A percentile compares a stretch with the other conserved stretches of the same genome.
Conservation (phyloP, 2,888 invertebrate species). For the Hololepta plana region DNA sequence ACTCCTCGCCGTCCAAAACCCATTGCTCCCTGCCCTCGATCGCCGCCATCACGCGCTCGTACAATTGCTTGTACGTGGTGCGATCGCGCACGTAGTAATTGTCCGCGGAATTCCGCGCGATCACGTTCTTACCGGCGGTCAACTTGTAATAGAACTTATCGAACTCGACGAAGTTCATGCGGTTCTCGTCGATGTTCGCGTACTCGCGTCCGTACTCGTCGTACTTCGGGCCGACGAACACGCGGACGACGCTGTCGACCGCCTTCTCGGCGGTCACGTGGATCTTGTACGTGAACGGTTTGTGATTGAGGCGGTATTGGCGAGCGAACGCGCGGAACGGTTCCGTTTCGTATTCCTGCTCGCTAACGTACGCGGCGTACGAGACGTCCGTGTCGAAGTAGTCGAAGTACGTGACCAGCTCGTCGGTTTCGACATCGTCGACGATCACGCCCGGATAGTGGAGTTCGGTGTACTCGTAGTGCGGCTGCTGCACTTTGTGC, state of each 20-base stretch:
- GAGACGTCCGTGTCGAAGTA: slow-evolving; percentile 49
- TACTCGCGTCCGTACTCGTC: slow-evolving; percentile 35
- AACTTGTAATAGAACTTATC: slow-evolving; percentile 42
- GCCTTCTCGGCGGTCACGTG: slow-evolving; percentile 39
- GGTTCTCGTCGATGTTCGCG: slow-evolving; percentile 34
- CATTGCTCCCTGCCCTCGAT: slow-evolving; percentile 32
- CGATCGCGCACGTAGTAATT: slow-evolving; percentile 45
- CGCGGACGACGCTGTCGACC: slow-evolving; percentile 38
- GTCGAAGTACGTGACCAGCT: slow-evolving; percentile 51
- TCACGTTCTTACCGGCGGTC: slow-evolving; percentile 41
- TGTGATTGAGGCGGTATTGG: slow-evolving; percentile 53
- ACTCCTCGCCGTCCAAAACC: slow-evolving; percentile 34
- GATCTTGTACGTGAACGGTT: slow-evolving; percentile 42
- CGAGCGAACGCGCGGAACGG: slow-evolving; percentile 34
- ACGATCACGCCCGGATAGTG: slow-evolving; percentile 40
- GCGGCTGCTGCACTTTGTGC: slow-evolving; percentile 37
- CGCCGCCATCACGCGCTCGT: slow-evolving; percentile 40
- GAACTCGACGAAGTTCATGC: slow-evolving; percentile 39
- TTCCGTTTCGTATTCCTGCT: slow-evolving; percentile 29
- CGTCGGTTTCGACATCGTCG: slow-evolving; percentile 41
- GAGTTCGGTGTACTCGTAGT: slow-evolving; percentile 44
- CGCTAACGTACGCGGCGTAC: slow-evolving; percentile 33
- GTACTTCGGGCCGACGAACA: slow-evolving; percentile 54
- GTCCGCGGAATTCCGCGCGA: slow-evolving; percentile 48
- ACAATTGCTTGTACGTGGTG: slow-evolving; percentile 42